A percentile compares a stretch with the other conserved stretches of the same genome.
Conservation (phyloP, 1,140 invertebrate species). For the Calliphora vicina region DNA sequence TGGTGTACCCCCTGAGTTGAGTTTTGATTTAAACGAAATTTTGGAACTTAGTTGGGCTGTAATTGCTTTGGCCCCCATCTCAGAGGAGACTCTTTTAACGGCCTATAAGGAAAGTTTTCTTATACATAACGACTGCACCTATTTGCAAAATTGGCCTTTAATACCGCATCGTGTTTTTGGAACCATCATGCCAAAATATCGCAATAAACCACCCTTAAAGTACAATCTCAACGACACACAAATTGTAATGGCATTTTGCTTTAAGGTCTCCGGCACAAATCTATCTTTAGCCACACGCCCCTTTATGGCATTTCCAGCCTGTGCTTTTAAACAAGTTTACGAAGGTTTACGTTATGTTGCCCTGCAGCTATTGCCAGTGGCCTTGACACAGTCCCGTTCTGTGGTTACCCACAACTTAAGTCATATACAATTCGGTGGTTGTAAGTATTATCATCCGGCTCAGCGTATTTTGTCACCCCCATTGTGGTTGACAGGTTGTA, state of each 20-base stretch:
- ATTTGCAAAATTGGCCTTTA: conserved; percentile 36
- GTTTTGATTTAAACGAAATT: conserved; percentile 41
- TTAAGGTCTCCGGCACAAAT: conserved; percentile 33
- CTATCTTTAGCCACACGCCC: conserved; percentile 7
- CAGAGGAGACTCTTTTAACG: conserved; percentile 13
- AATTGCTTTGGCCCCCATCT: neutral
- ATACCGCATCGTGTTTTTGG: conserved; percentile 40
- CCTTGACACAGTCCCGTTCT: conserved; percentile 36
- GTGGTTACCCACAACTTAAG: conserved; percentile 11
- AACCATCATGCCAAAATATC: conserved; percentile 41
- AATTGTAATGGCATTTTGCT: conserved; percentile 42
- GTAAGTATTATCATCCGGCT: conserved; percentile 35
- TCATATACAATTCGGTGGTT: conserved; percentile 35
- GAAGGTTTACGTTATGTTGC: conserved; percentile 32
- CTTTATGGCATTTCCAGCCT: conserved; percentile 17
- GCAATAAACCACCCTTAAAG: conserved; percentile 38
- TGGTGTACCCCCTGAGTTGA: conserved; percentile 12
- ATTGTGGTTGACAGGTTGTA: conserved; percentile 35
- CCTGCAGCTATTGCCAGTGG: conserved; percentile 35
- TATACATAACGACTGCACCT: neutral
- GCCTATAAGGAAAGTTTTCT: conserved; percentile 38
- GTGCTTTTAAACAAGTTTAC: conserved; percentile 23
- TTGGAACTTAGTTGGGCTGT: conserved; percentile 39
- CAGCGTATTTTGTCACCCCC: conserved; percentile 36
- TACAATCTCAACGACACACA: conserved; percentile 42